Evolutionary conservation across 2,113 vertebrate genomes (phyloP).

Genomic region (Sinocyclocheilus grahami): DNA sequence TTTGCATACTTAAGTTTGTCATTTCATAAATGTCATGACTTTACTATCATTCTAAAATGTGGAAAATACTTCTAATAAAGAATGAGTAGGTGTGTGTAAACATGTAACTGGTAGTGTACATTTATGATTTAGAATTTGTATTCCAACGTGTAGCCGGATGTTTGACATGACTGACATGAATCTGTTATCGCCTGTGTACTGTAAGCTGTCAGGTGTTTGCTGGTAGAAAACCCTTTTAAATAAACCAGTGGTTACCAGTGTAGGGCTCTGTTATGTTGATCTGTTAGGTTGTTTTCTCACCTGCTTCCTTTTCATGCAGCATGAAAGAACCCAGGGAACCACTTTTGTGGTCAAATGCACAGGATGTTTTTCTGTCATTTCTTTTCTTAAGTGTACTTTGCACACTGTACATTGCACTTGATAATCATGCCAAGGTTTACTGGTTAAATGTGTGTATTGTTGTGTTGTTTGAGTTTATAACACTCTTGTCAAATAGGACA

Average conservation of each 20-base stretch:
- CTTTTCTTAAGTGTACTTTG: neutral
- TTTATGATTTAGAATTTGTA: neutral
- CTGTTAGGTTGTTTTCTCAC: neutral
- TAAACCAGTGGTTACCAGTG: neutral
- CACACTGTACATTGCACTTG: no score
- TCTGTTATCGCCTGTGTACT: neutral
- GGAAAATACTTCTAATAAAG: neutral
- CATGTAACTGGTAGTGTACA: neutral
- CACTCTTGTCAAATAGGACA: neutral
- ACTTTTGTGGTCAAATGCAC: neutral
- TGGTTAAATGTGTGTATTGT: neutral
- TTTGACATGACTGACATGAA: neutral
- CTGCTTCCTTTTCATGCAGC: constrained; percentile 10
- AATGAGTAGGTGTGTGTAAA: neutral
- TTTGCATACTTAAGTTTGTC: neutral
- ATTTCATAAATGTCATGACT: neutral
- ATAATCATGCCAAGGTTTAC: neutral
- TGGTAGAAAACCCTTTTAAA: neutral
- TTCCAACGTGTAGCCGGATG: neutral
- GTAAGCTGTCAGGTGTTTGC: constrained; percentile 3
- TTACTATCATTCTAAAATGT: neutral
- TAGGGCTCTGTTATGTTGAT: neutral
- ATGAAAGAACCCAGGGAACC: neutral
- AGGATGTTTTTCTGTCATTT: neutral
- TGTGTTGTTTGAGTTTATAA: neutral